Evolutionary conservation across 2,888 invertebrate species (phyloP), one percentile per base, ranked within the genome.

Genomic region (Liposcelis brunnea): DNA sequence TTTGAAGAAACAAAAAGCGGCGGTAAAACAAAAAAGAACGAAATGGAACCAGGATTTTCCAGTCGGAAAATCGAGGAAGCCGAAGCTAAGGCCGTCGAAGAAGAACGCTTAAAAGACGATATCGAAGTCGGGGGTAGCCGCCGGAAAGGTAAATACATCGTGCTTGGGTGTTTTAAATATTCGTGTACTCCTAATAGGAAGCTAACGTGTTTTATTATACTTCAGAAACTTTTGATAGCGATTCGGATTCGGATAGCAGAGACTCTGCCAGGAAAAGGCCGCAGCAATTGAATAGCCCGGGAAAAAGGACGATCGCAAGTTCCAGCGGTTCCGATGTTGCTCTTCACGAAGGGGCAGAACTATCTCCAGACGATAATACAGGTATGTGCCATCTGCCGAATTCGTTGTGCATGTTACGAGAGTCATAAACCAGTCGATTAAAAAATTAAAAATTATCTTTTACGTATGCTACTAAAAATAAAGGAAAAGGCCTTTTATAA

Each of bases 311-410:
- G 32, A 59, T 72, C 47, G 73, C 73, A 52, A 74, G 73, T 55
- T 74, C 74, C 49, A 74, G 74, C 56, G 74, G 73, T 45, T 74
- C 74, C 31, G 75, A 75, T 57, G 66, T 74, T 48, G 75, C 75
- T 48, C 63, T 75, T 49, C 74, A 74, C 58, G 75, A 75, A 60
- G 75, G 74, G 47, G 71, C 71, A 38, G 74, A 74, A 18, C 19
- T 40, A 3, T 40, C 40, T 16, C 40, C 40, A 7, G 40, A 40
- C 21, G 40, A 40, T 21, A 40, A 40, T 21, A 40, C 40, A 40
- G 40, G 40, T 40, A 14, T 14, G 37, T 36, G 8, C 16, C 8
- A n/a, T n/a, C n/a, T n/a, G n/a, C n/a, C n/a, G n/a, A n/a, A n/a
- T n/a, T n/a, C n/a, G n/a, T n/a, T n/a, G n/a, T n/a, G n/a, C n/a